Evolutionary conservation across 2,113 vertebrate genomes (phyloP), one percentile per base, ranked within the genome.

Genomic region (Phyllostomus discolor): DNA sequence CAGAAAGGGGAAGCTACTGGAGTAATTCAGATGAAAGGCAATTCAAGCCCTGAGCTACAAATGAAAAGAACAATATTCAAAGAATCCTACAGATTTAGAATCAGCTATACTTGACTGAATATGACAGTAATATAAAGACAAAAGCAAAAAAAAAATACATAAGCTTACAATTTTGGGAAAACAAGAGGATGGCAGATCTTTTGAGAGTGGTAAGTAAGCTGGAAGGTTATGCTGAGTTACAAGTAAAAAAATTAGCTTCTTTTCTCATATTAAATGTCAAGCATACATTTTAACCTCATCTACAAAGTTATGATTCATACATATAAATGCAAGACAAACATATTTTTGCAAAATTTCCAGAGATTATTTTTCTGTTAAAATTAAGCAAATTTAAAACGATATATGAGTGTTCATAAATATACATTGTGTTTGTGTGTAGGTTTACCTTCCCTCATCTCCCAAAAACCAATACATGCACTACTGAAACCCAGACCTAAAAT

Each of bases 21-120:
- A 82, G 81, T 73, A 78, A 89, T 86, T 85, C 35, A 79, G 35
- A 91, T 50, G 73, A 76, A n/a, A 86, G 79, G 33, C 41, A 93
- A 91, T 46, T 20, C 59, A 72, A 78, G n/a, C 8, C 14, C 19
- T 4, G 3, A 76, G 67, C 8, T 50, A 82, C 43, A 72, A 88
- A 86, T 86, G 67, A 96, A 94, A 92, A 93, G 20, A 93, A 91
- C 22, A 88, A 41, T 75, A 95, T 89, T 89, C 59, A 46, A 91
- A 73, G 90, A 97, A 86, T 41, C 7, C 66, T 86, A 72, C 16
- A 89, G 62, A 89, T 22, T 80, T 43, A 70, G 16, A 86, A 62
- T 82, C 26, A 22, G 52, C 59, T 81, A 82, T 78, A 88, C 62
- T 76, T 72, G 38, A 79, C 90, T 83, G 33, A 88, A 93, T n/a